A percentile compares a stretch with the other conserved stretches of the same genome.
Evolutionary conservation across 2,888 invertebrate species (phyloP).

Genomic region (Ophion ventricosus): DNA sequence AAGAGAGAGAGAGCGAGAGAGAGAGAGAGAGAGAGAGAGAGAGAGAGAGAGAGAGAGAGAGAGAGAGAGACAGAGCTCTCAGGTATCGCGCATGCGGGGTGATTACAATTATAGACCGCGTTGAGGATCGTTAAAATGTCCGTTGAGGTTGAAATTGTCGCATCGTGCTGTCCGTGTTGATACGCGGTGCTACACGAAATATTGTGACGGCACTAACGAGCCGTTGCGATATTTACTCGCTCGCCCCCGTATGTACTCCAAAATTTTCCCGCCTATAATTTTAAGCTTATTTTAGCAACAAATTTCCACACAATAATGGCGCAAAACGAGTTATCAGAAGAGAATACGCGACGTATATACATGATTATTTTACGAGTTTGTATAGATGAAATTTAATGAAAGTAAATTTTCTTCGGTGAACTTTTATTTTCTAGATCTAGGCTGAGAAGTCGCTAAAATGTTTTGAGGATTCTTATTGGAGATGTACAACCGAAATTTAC

Average conservation of each 20-base stretch:
- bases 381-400: too few relatives aligned
- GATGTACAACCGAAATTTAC: too few relatives aligned
- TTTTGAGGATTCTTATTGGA: too few relatives aligned
- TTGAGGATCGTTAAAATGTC: slow-evolving; percentile 54
- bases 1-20: too few relatives aligned
- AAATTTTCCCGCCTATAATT: slow-evolving; percentile 13
- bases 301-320: background rate
- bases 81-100: slow-evolving; percentile 13
- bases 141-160: slow-evolving; percentile 14
- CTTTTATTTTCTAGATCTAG: too few relatives aligned
- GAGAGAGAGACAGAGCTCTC: background rate
- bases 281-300: background rate
- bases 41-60: too few relatives aligned
- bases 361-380: too few relatives aligned
- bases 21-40: too few relatives aligned
- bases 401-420: too few relatives aligned
- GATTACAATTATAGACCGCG: slow-evolving; percentile 50
- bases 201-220: slow-evolving; percentile 34
- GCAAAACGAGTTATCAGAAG: too few relatives aligned
- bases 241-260: background rate
- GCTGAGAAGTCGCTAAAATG: too few relatives aligned
- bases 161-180: background rate
- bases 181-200: slow-evolving; percentile 17
- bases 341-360: too few relatives aligned
- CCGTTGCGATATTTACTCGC: background rate